Conservation (phyloP, 2,113 vertebrate genomes). For the Channa maculata region DNA sequence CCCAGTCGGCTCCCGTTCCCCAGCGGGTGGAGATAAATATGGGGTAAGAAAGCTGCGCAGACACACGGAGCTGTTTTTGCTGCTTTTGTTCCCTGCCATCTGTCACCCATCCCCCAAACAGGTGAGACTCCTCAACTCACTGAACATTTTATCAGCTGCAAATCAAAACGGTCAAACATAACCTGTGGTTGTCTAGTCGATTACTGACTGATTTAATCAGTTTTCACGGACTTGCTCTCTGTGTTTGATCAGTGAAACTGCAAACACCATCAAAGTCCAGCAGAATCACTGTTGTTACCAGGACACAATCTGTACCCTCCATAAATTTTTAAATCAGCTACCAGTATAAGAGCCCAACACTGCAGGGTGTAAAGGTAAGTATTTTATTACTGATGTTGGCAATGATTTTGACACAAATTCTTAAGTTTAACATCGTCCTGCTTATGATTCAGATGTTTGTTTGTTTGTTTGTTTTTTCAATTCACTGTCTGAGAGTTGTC, state of each 20-base stretch:
- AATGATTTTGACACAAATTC: too few species aligned
- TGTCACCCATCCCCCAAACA: slow-evolving; percentile 28
- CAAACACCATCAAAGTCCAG: slow-evolving; percentile 3
- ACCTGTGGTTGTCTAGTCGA: not conserved
- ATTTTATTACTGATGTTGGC: too few species aligned
- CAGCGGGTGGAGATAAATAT: slow-evolving; percentile 54
- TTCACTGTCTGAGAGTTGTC: too few species aligned
- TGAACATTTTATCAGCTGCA: slow-evolving; percentile 45
- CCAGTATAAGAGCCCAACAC: too few species aligned
- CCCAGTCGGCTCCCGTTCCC: slow-evolving; percentile 37
- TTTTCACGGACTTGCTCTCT: not conserved
- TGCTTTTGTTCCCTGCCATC: slow-evolving; percentile 22
- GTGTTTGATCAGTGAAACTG: not conserved
- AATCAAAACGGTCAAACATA: slow-evolving; percentile 42
- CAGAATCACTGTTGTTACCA: not conserved
- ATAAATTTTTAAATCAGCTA: too few species aligned
- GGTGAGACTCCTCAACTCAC: slow-evolving; percentile 18
- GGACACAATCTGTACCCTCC: too few species aligned
- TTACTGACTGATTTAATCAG: slow-evolving; percentile 40
- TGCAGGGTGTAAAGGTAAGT: too few species aligned
- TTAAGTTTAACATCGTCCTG: too few species aligned
- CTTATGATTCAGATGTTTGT: too few species aligned
- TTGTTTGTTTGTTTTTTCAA: too few species aligned
- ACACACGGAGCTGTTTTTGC: not conserved
- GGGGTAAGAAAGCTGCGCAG: slow-evolving; percentile 64